Conservation (phyloP, 2,113 vertebrate species). For the Campylorhamphus procurvoides region DNA sequence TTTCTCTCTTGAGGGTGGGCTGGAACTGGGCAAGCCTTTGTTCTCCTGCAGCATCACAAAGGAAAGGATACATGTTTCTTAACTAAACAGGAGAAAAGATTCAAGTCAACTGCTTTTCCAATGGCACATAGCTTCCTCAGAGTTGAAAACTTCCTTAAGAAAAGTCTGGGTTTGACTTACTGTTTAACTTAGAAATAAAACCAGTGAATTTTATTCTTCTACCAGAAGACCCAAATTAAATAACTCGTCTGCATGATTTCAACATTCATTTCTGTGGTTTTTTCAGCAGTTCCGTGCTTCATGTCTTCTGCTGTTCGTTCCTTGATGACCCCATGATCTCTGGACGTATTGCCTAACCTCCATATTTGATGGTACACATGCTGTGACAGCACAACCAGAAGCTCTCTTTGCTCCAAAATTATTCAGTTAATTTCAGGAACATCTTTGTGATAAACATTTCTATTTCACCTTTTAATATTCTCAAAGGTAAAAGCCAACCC, state of each 20-base stretch:
- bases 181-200: not conserved
- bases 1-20: not conserved
- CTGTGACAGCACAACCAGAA: not conserved
- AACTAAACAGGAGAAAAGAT: not conserved
- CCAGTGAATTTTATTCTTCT: not conserved
- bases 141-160: not conserved
- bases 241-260: not conserved
- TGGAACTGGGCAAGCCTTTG: not conserved
- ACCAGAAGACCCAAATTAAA: not conserved
- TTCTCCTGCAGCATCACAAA: not conserved
- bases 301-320: not conserved
- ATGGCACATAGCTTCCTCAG: not conserved
- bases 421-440: not conserved
- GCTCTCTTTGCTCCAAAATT: not conserved
- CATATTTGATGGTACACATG: not conserved
- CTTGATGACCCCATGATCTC: not conserved
- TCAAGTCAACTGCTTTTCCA: not conserved
- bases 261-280: not conserved
- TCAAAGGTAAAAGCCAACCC: not conserved
- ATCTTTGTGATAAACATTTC: not conserved
- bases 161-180: not conserved
- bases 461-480: not conserved
- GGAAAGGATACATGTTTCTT: not conserved
- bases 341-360: not conserved
- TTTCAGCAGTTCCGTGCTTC: not conserved